Percentiles rank a stretch among this genome's conserved stretches.
These are phyloP conservation scores for Eutolmus rufibarbis DNA, from an alignment of 2,888 invertebrate genomes.

Conservation along the genomic window DNA sequence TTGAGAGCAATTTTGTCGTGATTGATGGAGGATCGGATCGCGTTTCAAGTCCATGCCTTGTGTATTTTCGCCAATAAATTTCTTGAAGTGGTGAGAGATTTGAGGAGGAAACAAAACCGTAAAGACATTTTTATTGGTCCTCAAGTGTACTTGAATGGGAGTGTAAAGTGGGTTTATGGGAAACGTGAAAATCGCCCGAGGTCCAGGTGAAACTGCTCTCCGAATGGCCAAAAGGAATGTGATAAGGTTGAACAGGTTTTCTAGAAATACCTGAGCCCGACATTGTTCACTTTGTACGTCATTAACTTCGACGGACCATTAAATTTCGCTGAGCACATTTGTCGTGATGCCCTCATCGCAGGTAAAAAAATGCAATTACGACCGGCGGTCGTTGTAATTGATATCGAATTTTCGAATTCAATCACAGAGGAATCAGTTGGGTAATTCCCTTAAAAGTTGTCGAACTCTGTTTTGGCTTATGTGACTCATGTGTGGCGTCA, in stretches of 20 bases:
- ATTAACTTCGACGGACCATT: neutral
- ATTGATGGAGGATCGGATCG: neutral
- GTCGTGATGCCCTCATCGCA: neutral
- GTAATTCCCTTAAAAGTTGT: neutral
- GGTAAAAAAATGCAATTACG: neutral
- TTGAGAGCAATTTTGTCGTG: neutral
- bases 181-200: neutral
- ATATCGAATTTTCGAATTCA: neutral
- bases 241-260: neutral
- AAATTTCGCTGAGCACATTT: neutral
- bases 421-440: neutral
- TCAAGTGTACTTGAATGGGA: neutral
- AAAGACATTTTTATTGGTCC: slow-evolving; percentile 1
- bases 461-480: neutral
- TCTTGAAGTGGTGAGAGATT: neutral
- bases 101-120: neutral
- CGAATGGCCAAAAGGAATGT: neutral
- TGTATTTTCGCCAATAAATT: slow-evolving; percentile 13
- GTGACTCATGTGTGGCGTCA: neutral
- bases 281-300: neutral
- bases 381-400: neutral
- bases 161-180: slow-evolving; percentile 26
- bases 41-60: neutral
- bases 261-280: neutral
- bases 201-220: neutral